Conservation (phyloP, 92 coral and sea anemone genomes). For the Umimayanthus chanpuru region DNA sequence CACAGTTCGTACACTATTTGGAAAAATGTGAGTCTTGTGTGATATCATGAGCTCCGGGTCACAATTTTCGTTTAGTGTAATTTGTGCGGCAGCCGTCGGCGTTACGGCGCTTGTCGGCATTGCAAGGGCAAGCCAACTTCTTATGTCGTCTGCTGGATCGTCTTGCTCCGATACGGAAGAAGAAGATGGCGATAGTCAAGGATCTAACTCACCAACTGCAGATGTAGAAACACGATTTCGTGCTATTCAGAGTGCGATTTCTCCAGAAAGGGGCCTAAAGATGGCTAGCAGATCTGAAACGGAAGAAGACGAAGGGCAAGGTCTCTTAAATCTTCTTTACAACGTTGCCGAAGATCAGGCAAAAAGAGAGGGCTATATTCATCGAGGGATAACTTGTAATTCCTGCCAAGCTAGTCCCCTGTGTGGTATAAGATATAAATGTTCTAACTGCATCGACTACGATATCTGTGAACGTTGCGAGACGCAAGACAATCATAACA, state of each 20-base stretch:
- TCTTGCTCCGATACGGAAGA: slow-evolving; percentile 15
- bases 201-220: slow-evolving; percentile 2
- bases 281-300: slow-evolving; percentile 30
- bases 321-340: slow-evolving; percentile 79
- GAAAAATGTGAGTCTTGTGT: not conserved
- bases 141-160: slow-evolving; percentile 23
- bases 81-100: slow-evolving; percentile 91
- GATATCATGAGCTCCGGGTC: slow-evolving; percentile 71
- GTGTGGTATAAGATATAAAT: slow-evolving; percentile 92
- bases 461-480: slow-evolving; percentile 97
- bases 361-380: slow-evolving; percentile 84
- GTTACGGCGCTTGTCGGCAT: slow-evolving; percentile 85
- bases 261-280: slow-evolving; percentile 62
- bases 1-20: not conserved
- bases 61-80: slow-evolving; percentile 60
- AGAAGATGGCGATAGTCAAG: not conserved
- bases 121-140: slow-evolving; percentile 58
- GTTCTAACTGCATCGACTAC: slow-evolving; percentile 94
- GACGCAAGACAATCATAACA: slow-evolving; percentile 87
- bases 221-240: slow-evolving; percentile 61
- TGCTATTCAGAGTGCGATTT: slow-evolving; percentile 78
- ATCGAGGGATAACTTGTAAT: slow-evolving; percentile 97
- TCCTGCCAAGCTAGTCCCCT: slow-evolving; percentile 91
- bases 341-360: slow-evolving; percentile 96
- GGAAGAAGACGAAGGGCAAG: slow-evolving; percentile 70